Evolutionary conservation across 2,888 invertebrate genomes (phyloP), one percentile per base, ranked within the genome.

Genomic region (Gymnoscelis rufifasciata): DNA sequence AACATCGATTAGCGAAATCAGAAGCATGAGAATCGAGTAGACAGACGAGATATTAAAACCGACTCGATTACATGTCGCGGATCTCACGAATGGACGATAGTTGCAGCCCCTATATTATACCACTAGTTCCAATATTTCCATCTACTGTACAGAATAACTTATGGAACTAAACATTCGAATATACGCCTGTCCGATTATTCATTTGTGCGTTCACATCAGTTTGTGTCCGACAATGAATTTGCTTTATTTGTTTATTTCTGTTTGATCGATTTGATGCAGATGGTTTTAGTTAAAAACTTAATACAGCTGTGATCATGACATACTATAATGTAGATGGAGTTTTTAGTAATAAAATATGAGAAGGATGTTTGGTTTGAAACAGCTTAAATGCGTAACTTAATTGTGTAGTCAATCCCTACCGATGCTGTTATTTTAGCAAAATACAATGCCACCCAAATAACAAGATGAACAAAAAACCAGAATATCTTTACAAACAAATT

Each of bases 131-230:
- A n/a, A n/a, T n/a, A n/a, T n/a, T n/a, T n/a, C n/a, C n/a, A n/a
- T n/a, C n/a, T 14, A 14, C n/a, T 33, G 14, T 15, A 15, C n/a
- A 31, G 14, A 33, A 33, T 15, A 33, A 33, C 14, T 15, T 35
- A 37, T 46, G 65, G 61, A 68, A 67, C 68, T 62, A 63, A 49
- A 71, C 44, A 51, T 42, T 46, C 43, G 43, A 67, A 71, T 70
- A 51, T 60, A 66, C 67, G 69, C 50, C 52, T 69, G 71, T 69
- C 68, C 41, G 48, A 53, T 57, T 52, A 60, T 53, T 47, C 52
- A 44, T 49, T 37, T 43, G 46, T 42, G 33, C 33, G 35, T 45
- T 43, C 31, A 38, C 38, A 41, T 47, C 28, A 41, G 14, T 45
- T 29, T 47, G 38, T 39, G 28, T 46, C 31, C 38, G 41, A 30